A percentile compares a stretch with the other conserved stretches of the same genome.
Evolutionary conservation across 1,140 invertebrate genomes (phyloP).

Genomic region (Ptiloglossa arizonensis): DNA sequence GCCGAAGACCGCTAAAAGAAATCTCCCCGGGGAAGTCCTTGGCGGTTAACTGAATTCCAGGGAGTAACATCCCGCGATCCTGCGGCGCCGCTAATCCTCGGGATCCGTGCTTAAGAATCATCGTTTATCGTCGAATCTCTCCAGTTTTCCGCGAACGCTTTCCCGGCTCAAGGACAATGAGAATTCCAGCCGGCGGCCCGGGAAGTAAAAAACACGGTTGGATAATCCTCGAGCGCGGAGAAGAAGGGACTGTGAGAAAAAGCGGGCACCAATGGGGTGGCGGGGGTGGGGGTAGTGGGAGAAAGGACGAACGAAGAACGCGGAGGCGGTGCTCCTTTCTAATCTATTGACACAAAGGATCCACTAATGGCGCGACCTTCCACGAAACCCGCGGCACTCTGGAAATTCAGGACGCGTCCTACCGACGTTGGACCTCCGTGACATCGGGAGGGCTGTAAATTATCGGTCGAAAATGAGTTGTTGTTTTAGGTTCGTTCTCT

Average conservation of each 20-base stretch:
- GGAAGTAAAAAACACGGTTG: conserved; percentile 11
- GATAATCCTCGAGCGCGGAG: conserved; percentile 40
- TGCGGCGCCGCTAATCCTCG: conserved; percentile 15
- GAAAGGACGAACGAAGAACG: neutral
- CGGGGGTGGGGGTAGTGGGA: neutral
- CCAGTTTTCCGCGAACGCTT: neutral
- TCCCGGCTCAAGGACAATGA: conserved; percentile 11
- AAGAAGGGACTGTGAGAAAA: neutral
- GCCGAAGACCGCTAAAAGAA: no score
- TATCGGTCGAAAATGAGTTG: conserved; percentile 44
- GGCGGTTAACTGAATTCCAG: neutral
- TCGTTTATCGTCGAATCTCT: conserved; percentile 32
- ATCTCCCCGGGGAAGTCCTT: conserved; percentile 22
- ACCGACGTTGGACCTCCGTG: neutral
- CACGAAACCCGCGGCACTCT: conserved; percentile 14
- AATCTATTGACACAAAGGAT: conserved; percentile 60
- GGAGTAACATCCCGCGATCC: neutral
- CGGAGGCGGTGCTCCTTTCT: conserved; percentile 28
- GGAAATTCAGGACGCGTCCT: neutral
- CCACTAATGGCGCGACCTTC: conserved; percentile 41
- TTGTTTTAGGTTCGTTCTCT: conserved; percentile 53
- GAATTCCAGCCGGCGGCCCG: neutral
- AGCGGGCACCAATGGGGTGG: no score
- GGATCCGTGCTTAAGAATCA: conserved; percentile 23
- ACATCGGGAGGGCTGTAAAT: conserved; percentile 42